Conservation (phyloP, 1,140 invertebrate species). For the Leptopilina clavipes region DNA sequence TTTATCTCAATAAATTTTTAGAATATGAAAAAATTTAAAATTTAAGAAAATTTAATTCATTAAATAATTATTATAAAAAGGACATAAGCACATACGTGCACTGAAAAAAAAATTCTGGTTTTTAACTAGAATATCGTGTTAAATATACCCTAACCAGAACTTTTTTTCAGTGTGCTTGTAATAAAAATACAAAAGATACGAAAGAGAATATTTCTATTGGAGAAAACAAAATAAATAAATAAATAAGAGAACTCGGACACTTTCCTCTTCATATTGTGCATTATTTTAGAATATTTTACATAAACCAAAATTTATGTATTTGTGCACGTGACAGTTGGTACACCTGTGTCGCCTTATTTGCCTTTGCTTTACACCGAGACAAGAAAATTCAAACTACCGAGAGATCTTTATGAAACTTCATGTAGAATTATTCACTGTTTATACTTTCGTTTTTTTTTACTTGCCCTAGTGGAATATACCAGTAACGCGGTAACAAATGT, state of each 20-base stretch:
- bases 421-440: slow-evolving; percentile 33
- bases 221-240: not conserved
- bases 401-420: slow-evolving; percentile 24
- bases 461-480: not conserved
- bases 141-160: too few relatives aligned
- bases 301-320: slow-evolving; percentile 29
- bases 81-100: too few relatives aligned
- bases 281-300: slow-evolving; percentile 30
- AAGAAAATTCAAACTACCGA: slow-evolving; percentile 18
- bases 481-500: not conserved
- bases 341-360: slow-evolving; percentile 16
- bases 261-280: not conserved
- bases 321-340: slow-evolving; percentile 14
- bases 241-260: not conserved
- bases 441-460: not conserved
- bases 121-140: too few relatives aligned
- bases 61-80: too few relatives aligned
- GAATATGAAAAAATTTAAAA: too few relatives aligned
- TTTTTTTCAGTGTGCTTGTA: too few relatives aligned
- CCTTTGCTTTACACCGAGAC: not conserved
- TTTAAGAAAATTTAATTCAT: too few relatives aligned
- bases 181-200: not conserved
- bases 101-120: too few relatives aligned
- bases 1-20: too few relatives aligned
- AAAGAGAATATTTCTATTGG: not conserved